A percentile compares a stretch with the other conserved stretches of the same genome.
Conservation (phyloP, 2,797 vertebrate species). For the Malurus leucopterus region DNA sequence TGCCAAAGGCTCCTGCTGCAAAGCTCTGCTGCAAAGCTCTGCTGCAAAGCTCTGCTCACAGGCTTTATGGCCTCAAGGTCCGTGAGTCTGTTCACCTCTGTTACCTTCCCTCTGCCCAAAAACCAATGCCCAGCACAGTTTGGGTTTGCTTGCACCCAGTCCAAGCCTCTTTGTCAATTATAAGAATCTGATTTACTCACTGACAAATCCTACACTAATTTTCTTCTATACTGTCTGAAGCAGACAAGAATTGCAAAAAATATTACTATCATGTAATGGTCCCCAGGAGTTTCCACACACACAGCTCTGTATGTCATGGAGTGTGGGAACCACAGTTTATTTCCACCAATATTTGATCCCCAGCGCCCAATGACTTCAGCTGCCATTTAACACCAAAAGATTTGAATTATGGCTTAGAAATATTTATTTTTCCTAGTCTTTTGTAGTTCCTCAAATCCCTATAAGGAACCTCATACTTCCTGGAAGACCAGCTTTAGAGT, state of each 20-base stretch:
- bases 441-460: too few relatives aligned
- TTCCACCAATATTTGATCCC: too few relatives aligned
- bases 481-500: background rate
- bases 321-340: too few relatives aligned
- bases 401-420: too few relatives aligned
- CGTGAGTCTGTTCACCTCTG: background rate
- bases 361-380: too few relatives aligned
- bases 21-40: background rate
- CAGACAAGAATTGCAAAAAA: background rate
- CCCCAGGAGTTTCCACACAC: too few relatives aligned
- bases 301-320: too few relatives aligned
- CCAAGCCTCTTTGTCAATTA: background rate
- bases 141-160: background rate
- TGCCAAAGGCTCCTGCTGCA: background rate
- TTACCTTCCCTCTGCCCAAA: background rate
- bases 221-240: background rate
- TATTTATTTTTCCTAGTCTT: too few relatives aligned
- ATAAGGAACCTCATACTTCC: background rate
- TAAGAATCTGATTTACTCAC: background rate
- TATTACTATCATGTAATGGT: background rate
- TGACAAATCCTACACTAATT: background rate
- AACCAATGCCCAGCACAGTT: background rate
- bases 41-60: background rate
- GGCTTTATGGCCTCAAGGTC: background rate
- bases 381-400: too few relatives aligned